Evolutionary conservation across 1,140 invertebrate species (phyloP), one percentile per base, ranked within the genome.

Genomic region (Vollenhovia emeryi): DNA sequence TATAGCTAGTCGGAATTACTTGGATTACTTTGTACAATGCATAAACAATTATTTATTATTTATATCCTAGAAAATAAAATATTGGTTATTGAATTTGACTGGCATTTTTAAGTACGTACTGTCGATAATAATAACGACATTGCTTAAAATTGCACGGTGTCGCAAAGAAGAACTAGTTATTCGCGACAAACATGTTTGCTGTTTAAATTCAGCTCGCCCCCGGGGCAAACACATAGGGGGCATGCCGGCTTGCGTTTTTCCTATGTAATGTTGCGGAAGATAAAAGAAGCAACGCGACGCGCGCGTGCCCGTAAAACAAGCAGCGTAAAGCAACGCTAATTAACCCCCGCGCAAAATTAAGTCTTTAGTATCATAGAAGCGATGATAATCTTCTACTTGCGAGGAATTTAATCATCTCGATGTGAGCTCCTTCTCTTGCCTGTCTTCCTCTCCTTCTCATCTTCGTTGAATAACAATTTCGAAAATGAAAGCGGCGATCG

Each of bases 141-240:
- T 57, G 66, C 66, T 71, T 40, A 50, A 57, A 82, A 82, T 71
- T 59, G 36, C 36, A 50, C 27, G 24, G 24, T 15, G 27, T 45
- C 66, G 50, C 27, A 24, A 57, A 57, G 66, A 45, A 82, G 59
- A 82, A 82, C 27, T 73, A 73, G 78, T 82, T 82, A 73, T 73
- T 57, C 40, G 50, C 27, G 66, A 68, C 36, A 82, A 82, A 82
- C 78, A 73, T 82, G 78, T 71, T 73, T 59, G 78, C 66, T 59
- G 50, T 73, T 82, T 82, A 82, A 82, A 82, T 73, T 80, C 78
- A 69, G 24, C 50, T 69, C 59, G 33, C 66, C 36, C 66, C 13
- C 13, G 30, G 52, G 50, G 73, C 66, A 82, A 82, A 59, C 66
- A 71, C n/a, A 40, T 13, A 62, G 74, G 13, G 18, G 55, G 36